Base-by-base conservation (phyloP, 2,888 invertebrate species). In the Tetragnatha montana region DNA sequence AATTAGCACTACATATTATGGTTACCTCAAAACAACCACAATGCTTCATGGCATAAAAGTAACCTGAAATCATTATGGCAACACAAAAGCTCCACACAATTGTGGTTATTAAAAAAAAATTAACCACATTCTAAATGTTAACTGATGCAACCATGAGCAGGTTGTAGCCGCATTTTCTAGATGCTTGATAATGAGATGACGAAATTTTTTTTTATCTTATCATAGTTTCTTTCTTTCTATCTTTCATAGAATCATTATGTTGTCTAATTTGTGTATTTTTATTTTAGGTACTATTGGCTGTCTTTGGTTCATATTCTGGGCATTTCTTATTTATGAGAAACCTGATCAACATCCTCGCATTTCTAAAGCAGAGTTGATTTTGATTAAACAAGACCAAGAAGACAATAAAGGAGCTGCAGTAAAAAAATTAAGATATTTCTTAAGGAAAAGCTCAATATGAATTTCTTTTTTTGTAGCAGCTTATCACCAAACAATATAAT, bases 301-400 rank as follows among this genome's bases (percentile, higher is more conserved):
- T 51, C 17, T 92, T 17, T 92, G 92, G 92, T 91, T 91, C 50
- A 47, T 91, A 12, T 80, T 91, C 19, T 92, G 92, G 92, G 50
- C 70, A 6, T 19, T 84, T n/a, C 14, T 91, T 12, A 80, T 92
- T 12, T 83, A 88, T 69, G 92, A 92, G 21, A 90, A 88, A 8
- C 92, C 92, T n/a, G 89, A 91, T 21, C 51, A 81, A 7, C 92
- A 92, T 85, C 92, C 91, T 21, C 78, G 71, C 17, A 92, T 92
- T 68, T 81, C 87, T 19, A 68, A 60, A 22, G 79, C 74, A 47
- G 92, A 92, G 81, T 14, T 92, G 35, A 21, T 85, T 69, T 68
- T 89, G 12, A 85, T 89, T 73, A 85, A 51, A 73, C 74, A 80
- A 35, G 88, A 81, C 17, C 84, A 80, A 51, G 88, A 88, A 71